Evolutionary conservation across 1,140 invertebrate species (phyloP).

Genomic region (Anastrepha obliqua): DNA sequence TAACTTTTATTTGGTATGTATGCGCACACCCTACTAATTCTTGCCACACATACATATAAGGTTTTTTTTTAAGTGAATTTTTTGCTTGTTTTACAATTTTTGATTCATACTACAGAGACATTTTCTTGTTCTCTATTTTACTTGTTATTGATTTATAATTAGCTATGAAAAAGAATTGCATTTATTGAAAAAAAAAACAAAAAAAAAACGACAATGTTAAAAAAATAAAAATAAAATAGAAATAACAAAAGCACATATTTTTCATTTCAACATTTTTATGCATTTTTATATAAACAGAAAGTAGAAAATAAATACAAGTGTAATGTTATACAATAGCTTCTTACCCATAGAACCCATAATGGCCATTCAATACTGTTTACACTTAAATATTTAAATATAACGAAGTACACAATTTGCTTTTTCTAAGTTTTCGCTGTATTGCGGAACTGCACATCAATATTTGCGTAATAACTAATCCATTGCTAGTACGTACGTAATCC

Average conservation of each 20-base stretch:
- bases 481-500: no score
- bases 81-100: background rate
- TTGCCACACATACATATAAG: no score
- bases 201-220: no score
- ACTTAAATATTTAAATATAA: background rate
- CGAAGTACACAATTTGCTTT: background rate
- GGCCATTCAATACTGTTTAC: background rate
- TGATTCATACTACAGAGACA: background rate
- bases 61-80: no score
- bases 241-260: background rate
- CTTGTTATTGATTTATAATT: background rate
- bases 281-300: background rate
- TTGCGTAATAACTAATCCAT: no score
- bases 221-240: background rate
- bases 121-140: background rate
- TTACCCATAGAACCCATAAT: background rate
- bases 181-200: no score
- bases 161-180: background rate
- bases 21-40: no score
- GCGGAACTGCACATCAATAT: constrained; percentile 38
- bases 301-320: background rate
- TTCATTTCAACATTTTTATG: background rate
- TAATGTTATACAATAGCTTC: background rate
- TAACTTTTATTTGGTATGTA: background rate
- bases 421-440: constrained; percentile 32